phyloP scores from a whole-genome alignment of 2,797 vertebrate genomes.

The Triplophysa bombifrons region DNA sequence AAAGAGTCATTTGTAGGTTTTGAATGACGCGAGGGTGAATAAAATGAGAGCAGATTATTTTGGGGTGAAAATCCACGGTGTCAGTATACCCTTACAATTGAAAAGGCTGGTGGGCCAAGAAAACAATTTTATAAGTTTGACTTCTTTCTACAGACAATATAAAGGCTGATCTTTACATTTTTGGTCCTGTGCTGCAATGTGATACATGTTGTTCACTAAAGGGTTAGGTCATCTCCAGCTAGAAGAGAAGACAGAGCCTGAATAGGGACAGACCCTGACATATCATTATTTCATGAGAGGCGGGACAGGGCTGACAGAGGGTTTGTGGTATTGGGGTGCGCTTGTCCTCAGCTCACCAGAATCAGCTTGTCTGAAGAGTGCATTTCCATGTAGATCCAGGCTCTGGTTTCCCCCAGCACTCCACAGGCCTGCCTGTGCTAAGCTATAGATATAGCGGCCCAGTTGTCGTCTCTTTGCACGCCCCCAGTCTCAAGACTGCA shows the following conservation, averaged over 20 bases:
- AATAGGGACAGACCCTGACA: constrained; percentile 15
- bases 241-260: neutral
- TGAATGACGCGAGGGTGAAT: no score
- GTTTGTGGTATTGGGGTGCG: constrained; percentile 39
- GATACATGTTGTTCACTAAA: constrained; percentile 32
- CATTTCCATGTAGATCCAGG: constrained; percentile 53
- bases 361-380: constrained; percentile 57
- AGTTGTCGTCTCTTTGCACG: neutral
- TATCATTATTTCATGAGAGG: constrained; percentile 51
- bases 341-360: constrained; percentile 50
- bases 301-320: constrained; percentile 9
- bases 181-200: no score
- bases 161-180: neutral
- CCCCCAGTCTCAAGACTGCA: constrained; percentile 3
- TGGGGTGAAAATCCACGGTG: no score
- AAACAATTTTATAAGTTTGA: neutral
- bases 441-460: neutral
- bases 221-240: neutral
- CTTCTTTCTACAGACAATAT: neutral
- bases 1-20: no score
- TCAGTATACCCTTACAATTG: no score
- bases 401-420: constrained; percentile 44
- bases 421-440: constrained; percentile 3
- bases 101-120: no score
- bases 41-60: no score